A percentile compares a stretch with the other conserved stretches of the same genome.
phyloP scores from a whole-genome alignment of 2,113 vertebrate genomes.

The Phaetusa simplex region DNA sequence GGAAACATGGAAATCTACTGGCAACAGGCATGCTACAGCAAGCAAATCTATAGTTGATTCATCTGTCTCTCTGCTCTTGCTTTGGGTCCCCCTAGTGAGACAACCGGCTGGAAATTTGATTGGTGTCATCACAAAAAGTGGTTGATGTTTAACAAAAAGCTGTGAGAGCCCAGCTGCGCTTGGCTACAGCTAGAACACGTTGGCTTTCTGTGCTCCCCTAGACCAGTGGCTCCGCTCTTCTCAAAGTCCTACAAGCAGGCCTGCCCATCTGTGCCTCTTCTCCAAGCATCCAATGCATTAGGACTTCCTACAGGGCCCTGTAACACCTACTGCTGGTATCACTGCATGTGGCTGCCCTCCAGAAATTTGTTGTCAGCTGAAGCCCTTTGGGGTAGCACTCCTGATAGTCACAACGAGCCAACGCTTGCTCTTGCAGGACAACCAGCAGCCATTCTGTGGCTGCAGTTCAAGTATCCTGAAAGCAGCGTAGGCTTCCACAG shows the following conservation, averaged over 20 bases:
- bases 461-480: not conserved
- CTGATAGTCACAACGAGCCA: not conserved
- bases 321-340: not conserved
- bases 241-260: fast-evolving
- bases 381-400: not conserved
- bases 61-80: constrained; percentile 40
- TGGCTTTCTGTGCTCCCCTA: not conserved
- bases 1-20: constrained; percentile 21
- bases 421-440: not conserved
- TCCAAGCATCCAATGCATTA: not conserved
- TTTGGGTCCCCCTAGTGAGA: constrained; percentile 11
- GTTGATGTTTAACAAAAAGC: not conserved
- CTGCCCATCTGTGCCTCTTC: not conserved
- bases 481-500: fast-evolving
- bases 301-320: not conserved
- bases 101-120: not conserved
- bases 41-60: constrained; percentile 23
- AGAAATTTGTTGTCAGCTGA: not conserved
- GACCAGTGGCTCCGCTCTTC: not conserved
- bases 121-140: not conserved
- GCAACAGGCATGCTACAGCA: not conserved
- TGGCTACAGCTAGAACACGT: not conserved
- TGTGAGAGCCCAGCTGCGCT: not conserved
- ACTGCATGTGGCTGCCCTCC: not conserved
- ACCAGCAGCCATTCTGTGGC: not conserved